Base-by-base conservation (phyloP, 1,140 invertebrate genomes). In the Sweltsa coloradensis region DNA sequence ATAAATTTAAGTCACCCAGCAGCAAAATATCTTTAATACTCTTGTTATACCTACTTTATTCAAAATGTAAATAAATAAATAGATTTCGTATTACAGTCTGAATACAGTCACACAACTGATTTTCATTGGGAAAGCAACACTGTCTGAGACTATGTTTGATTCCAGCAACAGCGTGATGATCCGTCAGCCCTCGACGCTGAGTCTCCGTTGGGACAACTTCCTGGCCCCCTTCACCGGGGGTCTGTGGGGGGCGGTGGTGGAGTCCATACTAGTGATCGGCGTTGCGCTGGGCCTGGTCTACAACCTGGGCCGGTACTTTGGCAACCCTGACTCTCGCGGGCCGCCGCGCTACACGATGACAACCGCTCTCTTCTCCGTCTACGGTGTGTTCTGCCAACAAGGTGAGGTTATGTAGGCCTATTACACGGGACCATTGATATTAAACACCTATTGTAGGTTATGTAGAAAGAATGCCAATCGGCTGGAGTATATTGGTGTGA, bases 121-220 rank as follows among this genome's bases (percentile, higher is more conserved):
- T n/a, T n/a, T n/a, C n/a, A n/a, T n/a, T n/a, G n/a, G n/a, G n/a
- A n/a, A n/a, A n/a, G n/a, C n/a, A n/a, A n/a, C n/a, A n/a, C n/a
- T n/a, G n/a, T n/a, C n/a, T n/a, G n/a, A n/a, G n/a, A n/a, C 29
- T 9, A 9, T 31, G 9, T 9, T 31, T 9, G 9, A n/a, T 31
- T 31, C 7, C 9, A 40, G 37, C 19, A 22, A 40, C 37, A 22
- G 37, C 6, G 16, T 40, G 13, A 2, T 40, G 13, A 16, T 40
- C 13, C 21, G 6, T 13, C 24, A 19, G 5, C 37, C 37, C 13
- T 19, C 21, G 9, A 5, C 0, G 9, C 16, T 40, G 18, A 40
- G 24, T 3, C 37, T 40, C 19, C 37, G 24, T 11, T 40, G 37
- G 37, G 37, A 40, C 37, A 40, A 40, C 37, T 40, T 40, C 18